A percentile compares a stretch with the other conserved stretches of the same genome.
Conservation (phyloP, 1,140 invertebrate species). For the Pseudachorutes palmiensis region DNA sequence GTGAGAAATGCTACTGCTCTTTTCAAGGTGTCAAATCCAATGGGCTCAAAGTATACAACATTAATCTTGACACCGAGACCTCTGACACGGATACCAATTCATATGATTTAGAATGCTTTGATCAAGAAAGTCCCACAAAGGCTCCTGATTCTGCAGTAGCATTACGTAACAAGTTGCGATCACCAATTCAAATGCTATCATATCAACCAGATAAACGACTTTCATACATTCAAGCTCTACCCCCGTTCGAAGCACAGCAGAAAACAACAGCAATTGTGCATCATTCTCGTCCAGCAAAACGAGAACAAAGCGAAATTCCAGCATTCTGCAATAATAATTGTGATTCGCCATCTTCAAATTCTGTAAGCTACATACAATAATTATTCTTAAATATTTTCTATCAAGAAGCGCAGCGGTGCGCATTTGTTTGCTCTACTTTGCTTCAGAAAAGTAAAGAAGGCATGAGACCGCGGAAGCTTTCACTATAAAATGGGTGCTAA, state of each 20-base stretch:
- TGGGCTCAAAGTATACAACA: conserved; percentile 42
- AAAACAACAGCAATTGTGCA: conserved; percentile 23
- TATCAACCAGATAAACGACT: conserved; percentile 27
- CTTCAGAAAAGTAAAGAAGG: background rate
- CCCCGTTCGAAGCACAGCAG: background rate
- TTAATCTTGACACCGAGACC: conserved; percentile 42
- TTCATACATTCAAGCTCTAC: conserved; percentile 10
- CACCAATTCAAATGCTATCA: conserved; percentile 31
- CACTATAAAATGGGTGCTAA: too few species aligned
- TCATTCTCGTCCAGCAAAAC: conserved; percentile 23
- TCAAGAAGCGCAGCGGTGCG: background rate
- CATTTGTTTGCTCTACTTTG: background rate
- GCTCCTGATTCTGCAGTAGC: background rate
- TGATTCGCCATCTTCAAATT: background rate
- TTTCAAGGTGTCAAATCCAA: conserved; percentile 41
- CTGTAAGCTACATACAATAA: background rate
- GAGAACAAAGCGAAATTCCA: background rate
- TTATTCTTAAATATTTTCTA: background rate
- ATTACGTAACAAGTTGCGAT: background rate
- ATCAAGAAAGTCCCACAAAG: conserved; percentile 9
- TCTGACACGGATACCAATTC: conserved; percentile 39
- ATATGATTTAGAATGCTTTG: conserved; percentile 33
- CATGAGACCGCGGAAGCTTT: too few species aligned
- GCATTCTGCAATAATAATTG: background rate
- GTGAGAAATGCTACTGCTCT: conserved; percentile 77